Evolutionary conservation across 2,888 invertebrate species (phyloP).

Genomic region (Lathronympha strigana): DNA sequence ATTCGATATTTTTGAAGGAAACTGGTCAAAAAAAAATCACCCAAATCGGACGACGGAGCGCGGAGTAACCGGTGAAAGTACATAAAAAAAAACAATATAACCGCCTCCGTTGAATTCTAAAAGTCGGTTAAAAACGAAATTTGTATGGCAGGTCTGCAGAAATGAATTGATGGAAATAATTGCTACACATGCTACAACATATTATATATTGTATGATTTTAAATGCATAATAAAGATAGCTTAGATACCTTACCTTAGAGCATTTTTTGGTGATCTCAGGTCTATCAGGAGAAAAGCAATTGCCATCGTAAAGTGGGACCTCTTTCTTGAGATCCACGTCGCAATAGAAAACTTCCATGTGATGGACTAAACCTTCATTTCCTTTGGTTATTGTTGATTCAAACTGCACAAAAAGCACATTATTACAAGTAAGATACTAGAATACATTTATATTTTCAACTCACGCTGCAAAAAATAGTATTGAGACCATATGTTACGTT

Average conservation of each 20-base stretch:
- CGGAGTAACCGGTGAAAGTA: too few species aligned
- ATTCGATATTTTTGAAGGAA: too few species aligned
- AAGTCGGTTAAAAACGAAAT: too few species aligned
- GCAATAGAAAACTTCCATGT: conserved; percentile 99
- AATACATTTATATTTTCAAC: too few species aligned
- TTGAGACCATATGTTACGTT: too few species aligned
- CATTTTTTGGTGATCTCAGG: conserved; percentile 92
- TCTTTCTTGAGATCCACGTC: conserved; percentile 86
- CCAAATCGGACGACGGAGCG: too few species aligned
- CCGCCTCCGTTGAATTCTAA: too few species aligned
- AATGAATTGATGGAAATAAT: too few species aligned
- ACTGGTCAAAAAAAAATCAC: too few species aligned
- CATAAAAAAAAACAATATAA: too few species aligned
- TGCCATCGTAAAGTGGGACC: conserved; percentile 93
- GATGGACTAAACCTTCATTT: conserved; percentile 96
- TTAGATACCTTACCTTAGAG: conserved; percentile 71
- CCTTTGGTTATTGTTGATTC: conserved; percentile 92
- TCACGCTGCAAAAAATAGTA: too few species aligned
- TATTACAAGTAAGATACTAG: neutral
- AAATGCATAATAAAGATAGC: neutral
- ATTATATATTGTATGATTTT: neutral
- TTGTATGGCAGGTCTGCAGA: too few species aligned
- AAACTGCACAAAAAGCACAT: conserved; percentile 83
- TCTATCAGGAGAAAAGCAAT: conserved; percentile 89
- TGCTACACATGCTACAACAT: neutral